Percentiles rank a stretch among this genome's conserved stretches.
Conservation (phyloP, 2,797 vertebrate species). For the Poliocrania exsul region DNA sequence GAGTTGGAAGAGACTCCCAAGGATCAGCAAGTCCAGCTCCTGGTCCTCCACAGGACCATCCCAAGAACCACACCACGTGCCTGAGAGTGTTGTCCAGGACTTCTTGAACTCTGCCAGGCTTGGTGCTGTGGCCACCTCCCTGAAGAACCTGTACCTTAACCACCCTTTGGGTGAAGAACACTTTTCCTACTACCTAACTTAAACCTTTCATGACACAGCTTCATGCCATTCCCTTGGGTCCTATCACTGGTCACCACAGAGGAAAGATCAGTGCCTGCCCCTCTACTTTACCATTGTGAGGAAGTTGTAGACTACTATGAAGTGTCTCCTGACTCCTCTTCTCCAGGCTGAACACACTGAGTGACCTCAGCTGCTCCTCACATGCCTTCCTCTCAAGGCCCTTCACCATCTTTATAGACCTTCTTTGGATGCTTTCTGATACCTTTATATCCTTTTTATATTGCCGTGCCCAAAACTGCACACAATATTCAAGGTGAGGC, state of each 20-base stretch:
- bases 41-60: neutral
- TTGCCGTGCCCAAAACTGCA: neutral
- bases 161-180: neutral
- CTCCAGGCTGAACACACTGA: neutral
- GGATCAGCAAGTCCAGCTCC: fast-evolving
- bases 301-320: neutral
- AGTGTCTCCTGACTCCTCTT: neutral
- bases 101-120: neutral
- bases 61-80: neutral
- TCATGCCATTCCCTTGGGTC: fast-evolving
- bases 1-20: neutral
- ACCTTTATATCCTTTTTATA: neutral
- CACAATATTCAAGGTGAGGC: neutral
- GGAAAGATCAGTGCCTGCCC: neutral
- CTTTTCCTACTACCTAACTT: fast-evolving
- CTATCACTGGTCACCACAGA: neutral
- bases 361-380: neutral
- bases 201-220: neutral
- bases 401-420: too few species aligned
- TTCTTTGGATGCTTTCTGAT: neutral
- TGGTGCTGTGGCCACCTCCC: neutral
- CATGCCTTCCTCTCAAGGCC: fast-evolving
- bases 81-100: neutral
- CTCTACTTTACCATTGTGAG: fast-evolving
- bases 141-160: neutral